Evolutionary conservation across 1,140 invertebrate genomes (phyloP).

Genomic region (Drosophila bocki): DNA sequence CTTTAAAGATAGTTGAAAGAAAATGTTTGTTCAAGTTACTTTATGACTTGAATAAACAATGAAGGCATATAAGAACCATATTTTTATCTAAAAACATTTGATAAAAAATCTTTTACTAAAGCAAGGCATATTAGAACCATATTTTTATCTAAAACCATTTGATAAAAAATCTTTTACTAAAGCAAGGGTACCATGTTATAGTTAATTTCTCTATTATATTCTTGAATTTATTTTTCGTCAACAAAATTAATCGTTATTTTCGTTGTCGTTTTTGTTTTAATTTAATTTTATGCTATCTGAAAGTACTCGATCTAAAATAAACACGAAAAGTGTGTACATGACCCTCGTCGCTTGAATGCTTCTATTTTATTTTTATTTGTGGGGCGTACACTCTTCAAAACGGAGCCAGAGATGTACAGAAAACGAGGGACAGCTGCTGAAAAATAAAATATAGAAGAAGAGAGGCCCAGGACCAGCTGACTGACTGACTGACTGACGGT

Average conservation of each 20-base stretch:
- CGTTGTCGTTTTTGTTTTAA: slow-evolving; percentile 28
- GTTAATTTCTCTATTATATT: neutral
- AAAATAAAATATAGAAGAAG: neutral
- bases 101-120: neutral
- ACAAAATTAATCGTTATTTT: no score
- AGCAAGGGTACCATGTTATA: neutral
- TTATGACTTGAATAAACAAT: neutral
- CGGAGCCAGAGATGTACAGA: slow-evolving; percentile 7
- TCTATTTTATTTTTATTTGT: slow-evolving; percentile 31
- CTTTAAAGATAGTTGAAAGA: neutral
- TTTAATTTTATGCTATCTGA: slow-evolving; percentile 36
- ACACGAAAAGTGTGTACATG: slow-evolving; percentile 31
- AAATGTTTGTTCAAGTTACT: neutral
- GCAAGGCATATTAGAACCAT: neutral
- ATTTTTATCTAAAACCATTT: neutral
- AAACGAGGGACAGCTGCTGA: slow-evolving; percentile 16
- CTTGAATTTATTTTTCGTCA: no score
- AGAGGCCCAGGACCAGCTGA: slow-evolving; percentile 49
- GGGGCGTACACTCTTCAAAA: slow-evolving; percentile 55
- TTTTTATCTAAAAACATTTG: neutral
- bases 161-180: neutral
- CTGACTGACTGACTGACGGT: slow-evolving; percentile 19
- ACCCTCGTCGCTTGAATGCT: slow-evolving; percentile 43
- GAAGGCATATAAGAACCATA: neutral
- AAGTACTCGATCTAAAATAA: slow-evolving; percentile 62